Evolutionary conservation across 1,140 invertebrate genomes (phyloP).

Genomic region (Stenopsyche tienmushanensis): DNA sequence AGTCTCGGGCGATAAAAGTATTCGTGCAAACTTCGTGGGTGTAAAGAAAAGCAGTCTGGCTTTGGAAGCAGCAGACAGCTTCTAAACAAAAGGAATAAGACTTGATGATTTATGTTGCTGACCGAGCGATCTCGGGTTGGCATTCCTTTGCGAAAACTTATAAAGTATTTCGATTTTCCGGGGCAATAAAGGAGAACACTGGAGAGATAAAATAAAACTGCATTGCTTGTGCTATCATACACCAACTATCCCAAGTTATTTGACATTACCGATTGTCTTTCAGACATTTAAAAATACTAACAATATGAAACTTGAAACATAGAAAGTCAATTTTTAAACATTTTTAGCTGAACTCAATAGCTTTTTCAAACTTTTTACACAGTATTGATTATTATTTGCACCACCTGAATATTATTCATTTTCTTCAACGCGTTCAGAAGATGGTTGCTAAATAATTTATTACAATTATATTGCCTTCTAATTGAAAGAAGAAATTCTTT

Average conservation of each 20-base stretch:
- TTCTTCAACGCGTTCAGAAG: too few species aligned
- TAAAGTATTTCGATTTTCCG: slow-evolving; percentile 13
- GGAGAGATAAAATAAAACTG: neutral
- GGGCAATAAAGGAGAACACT: neutral
- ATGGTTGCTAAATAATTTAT: too few species aligned
- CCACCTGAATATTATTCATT: too few species aligned
- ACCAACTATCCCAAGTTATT: neutral
- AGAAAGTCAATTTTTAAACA: too few species aligned
- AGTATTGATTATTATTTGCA: too few species aligned
- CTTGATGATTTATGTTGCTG: slow-evolving; percentile 23
- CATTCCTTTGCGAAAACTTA: slow-evolving; percentile 17
- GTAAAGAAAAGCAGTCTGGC: neutral
- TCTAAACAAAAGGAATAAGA: slow-evolving; percentile 26
- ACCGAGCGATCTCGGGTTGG: slow-evolving; percentile 6
- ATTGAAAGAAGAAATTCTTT: too few species aligned
- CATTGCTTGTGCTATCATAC: neutral
- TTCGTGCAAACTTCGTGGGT: neutral
- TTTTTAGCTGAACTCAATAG: too few species aligned
- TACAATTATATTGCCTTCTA: too few species aligned
- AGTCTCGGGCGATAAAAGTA: neutral
- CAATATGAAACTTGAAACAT: too few species aligned
- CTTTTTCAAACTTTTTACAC: too few species aligned
- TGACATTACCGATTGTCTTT: too few species aligned
- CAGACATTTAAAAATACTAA: too few species aligned
- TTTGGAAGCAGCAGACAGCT: neutral